Conservation (phyloP, 1,140 invertebrate genomes). For the Elymnias hypermnestra region DNA sequence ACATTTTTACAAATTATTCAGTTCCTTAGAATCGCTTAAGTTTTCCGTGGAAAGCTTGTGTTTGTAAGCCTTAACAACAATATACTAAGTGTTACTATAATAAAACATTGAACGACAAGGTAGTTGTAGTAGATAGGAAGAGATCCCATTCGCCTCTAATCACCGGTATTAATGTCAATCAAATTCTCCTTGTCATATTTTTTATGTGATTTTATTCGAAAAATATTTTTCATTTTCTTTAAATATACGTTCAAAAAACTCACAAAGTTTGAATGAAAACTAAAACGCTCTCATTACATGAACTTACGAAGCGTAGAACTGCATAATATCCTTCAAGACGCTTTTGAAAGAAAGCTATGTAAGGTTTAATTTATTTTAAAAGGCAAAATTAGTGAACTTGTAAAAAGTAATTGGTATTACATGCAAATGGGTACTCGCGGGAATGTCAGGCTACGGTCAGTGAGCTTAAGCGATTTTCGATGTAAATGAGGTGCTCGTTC, state of each 20-base stretch:
- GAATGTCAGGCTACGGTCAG: slow-evolving; percentile 32
- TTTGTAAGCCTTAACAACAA: too few species aligned
- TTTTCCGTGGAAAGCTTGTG: too few species aligned
- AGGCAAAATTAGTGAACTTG: slow-evolving; percentile 54
- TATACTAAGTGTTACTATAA: too few species aligned
- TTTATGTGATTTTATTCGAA: too few species aligned
- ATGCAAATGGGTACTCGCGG: slow-evolving; percentile 49
- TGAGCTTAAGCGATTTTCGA: slow-evolving; percentile 42
- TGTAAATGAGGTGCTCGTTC: slow-evolving; percentile 46
- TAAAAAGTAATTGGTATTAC: slow-evolving; percentile 59
- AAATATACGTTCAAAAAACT: not conserved
- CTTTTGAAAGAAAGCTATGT: slow-evolving; percentile 4
- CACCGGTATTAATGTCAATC: too few species aligned
- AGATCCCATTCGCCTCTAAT: too few species aligned
- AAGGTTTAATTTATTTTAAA: slow-evolving; percentile 21
- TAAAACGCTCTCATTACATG: not conserved
- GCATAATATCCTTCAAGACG: slow-evolving; percentile 1
- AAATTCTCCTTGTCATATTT: too few species aligned
- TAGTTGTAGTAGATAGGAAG: too few species aligned
- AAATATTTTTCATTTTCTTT: too few species aligned
- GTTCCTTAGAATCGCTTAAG: too few species aligned
- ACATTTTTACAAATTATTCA: too few species aligned
- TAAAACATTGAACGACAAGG: too few species aligned
- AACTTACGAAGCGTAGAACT: not conserved
- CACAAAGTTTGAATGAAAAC: not conserved